Evolutionary conservation across 2,888 invertebrate genomes (phyloP), one percentile per base, ranked within the genome.

Genomic region (Mythimna albipuncta): DNA sequence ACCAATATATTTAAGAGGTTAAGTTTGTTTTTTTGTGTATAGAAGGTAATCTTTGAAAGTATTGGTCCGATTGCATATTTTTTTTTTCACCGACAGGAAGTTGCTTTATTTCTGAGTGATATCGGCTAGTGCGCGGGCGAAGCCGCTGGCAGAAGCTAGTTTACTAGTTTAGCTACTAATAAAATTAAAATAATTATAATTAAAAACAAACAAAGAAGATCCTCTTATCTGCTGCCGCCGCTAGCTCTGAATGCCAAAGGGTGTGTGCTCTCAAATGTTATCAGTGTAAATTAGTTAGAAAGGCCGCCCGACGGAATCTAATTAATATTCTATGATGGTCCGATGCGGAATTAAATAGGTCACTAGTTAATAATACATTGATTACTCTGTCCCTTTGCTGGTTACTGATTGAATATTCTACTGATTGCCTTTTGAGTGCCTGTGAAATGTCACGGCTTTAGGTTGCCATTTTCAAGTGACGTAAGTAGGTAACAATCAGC

Each of bases 301-400:
- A 64, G 55, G 63, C 61, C 61, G 35, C 44, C 32, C 35, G n/a
- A n/a, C 65, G 41, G 58, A 83, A 75, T 64, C 26, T 69, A 70
- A 83, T 84, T 75, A 85, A 78, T 83, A 81, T 83, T 81, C 84
- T 58, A 74, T 67, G 64, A 61, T 65, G 64, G 47, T 63, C 57
- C 74, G 61, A 64, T 67, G 63, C n/a, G 69, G 66, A 58, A 74
- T 72, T 59, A 78, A 81, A 75, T 73, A 78, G 81, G 78, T 78
- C 71, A 57, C 65, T n/a, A 61, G 44, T 72, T 82, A 72, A 79
- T 77, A 75, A 83, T 84, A 35, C 64, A 77, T 73, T 74, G 73
- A 76, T 66, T 57, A 63, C 47, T 50, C 26, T 64, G 38, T n/a
- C 61, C 61, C 35, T 74, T 41, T 9, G 11, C 38, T 35, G 58